Evolutionary conservation across 1,140 invertebrate genomes (phyloP).

Genomic region (Anastrepha ludens): DNA sequence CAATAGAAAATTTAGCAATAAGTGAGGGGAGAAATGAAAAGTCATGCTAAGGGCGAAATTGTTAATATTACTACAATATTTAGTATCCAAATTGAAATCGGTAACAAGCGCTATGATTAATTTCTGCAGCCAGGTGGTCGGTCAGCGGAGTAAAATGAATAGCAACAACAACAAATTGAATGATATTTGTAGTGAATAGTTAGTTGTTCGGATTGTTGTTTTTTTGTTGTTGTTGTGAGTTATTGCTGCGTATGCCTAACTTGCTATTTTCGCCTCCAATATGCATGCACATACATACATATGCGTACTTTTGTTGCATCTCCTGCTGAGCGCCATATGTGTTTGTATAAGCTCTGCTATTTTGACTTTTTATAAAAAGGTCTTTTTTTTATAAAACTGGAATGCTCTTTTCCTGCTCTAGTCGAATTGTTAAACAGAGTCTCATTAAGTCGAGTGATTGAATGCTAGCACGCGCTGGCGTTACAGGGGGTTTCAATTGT

Average conservation of each 20-base stretch:
- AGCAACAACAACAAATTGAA: not conserved
- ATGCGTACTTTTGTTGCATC: not conserved
- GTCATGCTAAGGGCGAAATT: constrained; percentile 21
- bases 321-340: not conserved
- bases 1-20: constrained; percentile 21
- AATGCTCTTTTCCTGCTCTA: not conserved
- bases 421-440: not conserved
- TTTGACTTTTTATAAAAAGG: not conserved
- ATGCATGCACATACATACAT: not conserved
- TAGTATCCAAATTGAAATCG: constrained; percentile 33
- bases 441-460: not conserved
- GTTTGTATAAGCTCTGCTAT: not conserved
- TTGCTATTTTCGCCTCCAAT: not conserved
- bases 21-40: constrained; percentile 8
- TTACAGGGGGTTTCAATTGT: not conserved
- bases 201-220: not conserved
- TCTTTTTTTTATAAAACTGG: not conserved
- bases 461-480: not conserved
- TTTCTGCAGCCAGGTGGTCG: constrained; percentile 24
- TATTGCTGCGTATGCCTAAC: constrained; percentile 10
- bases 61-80: constrained; percentile 19
- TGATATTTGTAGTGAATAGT: not conserved
- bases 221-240: not conserved
- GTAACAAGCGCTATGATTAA: constrained; percentile 44
- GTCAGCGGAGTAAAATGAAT: not conserved